phyloP scores from a whole-genome alignment of 2,888 invertebrate genomes.

The Endotricha flammealis region DNA sequence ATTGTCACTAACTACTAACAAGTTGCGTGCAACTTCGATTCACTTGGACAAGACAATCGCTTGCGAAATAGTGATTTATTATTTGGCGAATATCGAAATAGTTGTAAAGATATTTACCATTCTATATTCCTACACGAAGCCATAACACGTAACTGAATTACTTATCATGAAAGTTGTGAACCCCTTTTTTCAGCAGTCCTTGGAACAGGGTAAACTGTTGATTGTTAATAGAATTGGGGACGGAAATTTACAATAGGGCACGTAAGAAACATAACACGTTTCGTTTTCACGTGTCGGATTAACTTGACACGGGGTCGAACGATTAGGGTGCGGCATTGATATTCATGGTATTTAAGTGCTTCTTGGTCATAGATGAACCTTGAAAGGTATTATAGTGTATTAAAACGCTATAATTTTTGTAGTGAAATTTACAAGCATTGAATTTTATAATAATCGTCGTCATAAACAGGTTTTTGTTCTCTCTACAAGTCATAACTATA shows the following conservation, averaged over 20 bases:
- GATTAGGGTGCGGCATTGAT: slow-evolving; percentile 26
- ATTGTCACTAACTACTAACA: too few relatives aligned
- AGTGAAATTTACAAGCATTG: too few relatives aligned
- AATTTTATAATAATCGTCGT: too few relatives aligned
- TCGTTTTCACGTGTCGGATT: slow-evolving; percentile 57
- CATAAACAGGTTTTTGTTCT: too few relatives aligned
- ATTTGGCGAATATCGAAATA: slow-evolving; percentile 2
- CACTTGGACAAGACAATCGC: too few relatives aligned
- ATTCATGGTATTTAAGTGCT: slow-evolving; percentile 15
- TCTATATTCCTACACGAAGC: slow-evolving; percentile 4
- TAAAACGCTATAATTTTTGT: too few relatives aligned
- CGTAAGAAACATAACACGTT: slow-evolving; percentile 52
- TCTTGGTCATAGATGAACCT: too few relatives aligned
- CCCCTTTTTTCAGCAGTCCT: slow-evolving; percentile 42
- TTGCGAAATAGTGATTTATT: neutral
- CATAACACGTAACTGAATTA: slow-evolving; percentile 21
- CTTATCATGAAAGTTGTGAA: slow-evolving; percentile 20
- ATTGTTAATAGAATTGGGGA: slow-evolving; percentile 55
- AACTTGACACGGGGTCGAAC: slow-evolving; percentile 29
- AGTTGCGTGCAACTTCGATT: too few relatives aligned
- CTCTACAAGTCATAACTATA: too few relatives aligned
- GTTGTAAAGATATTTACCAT: neutral
- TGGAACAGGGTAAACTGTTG: slow-evolving; percentile 49
- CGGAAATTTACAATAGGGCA: slow-evolving; percentile 61
- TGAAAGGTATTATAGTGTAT: too few relatives aligned